phyloP scores from a whole-genome alignment of 2,797 vertebrate genomes.

The Vipera ursinii region DNA sequence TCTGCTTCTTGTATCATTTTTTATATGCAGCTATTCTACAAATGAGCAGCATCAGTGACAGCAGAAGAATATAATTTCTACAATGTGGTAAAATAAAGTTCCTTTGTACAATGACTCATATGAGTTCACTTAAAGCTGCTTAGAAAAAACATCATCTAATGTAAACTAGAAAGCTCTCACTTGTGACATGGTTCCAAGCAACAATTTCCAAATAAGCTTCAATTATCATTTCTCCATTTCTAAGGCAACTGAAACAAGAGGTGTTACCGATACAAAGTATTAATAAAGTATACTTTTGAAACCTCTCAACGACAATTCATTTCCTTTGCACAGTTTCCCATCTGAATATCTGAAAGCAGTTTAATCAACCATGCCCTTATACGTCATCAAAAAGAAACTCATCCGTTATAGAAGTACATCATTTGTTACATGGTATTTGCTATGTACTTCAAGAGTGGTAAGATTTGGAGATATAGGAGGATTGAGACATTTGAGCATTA shows the following conservation, averaged over 20 bases:
- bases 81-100: not conserved
- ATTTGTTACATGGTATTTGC: not conserved
- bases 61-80: not conserved
- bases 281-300: not conserved
- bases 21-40: not conserved
- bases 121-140: not conserved
- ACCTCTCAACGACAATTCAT: fast-evolving
- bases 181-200: not conserved
- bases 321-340: conserved; percentile 30
- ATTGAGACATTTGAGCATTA: conserved; percentile 3
- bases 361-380: conserved; percentile 18
- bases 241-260: not conserved
- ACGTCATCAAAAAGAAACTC: conserved; percentile 34
- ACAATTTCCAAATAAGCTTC: not conserved
- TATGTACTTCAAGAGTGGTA: conserved; percentile 35
- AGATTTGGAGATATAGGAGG: conserved; percentile 23
- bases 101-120: not conserved
- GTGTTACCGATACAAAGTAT: conserved; percentile 7
- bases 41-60: fast-evolving
- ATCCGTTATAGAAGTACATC: conserved; percentile 21
- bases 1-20: not conserved
- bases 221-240: not conserved
- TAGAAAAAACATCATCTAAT: not conserved
- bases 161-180: conserved; percentile 7
- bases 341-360: conserved; percentile 45